phyloP scores from a whole-genome alignment of 2,888 invertebrate species.

The Nemapogon koenigi region DNA sequence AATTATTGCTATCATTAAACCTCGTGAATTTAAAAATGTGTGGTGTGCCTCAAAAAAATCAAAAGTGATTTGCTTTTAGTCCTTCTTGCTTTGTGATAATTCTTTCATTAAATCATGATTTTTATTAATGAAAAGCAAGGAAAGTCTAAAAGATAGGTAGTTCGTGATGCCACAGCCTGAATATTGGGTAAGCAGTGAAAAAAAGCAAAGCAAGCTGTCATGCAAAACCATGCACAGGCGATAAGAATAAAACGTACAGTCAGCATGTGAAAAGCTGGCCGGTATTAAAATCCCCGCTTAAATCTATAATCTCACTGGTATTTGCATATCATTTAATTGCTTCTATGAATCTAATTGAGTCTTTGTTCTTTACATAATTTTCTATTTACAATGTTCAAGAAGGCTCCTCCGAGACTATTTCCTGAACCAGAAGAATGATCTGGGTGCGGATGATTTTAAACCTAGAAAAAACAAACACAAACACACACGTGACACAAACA shows the following conservation, averaged over 20 bases:
- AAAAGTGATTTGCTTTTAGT: too few species aligned
- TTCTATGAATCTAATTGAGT: constrained; percentile 59
- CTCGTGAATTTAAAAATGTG: too few species aligned
- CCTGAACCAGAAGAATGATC: constrained; percentile 66
- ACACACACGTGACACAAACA: constrained; percentile 38
- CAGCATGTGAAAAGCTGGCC: constrained; percentile 49
- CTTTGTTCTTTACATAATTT: constrained; percentile 53
- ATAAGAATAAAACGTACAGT: constrained; percentile 50
- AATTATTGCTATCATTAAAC: too few species aligned
- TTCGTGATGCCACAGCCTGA: constrained; percentile 15
- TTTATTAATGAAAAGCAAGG: too few species aligned
- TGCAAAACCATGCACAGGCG: constrained; percentile 24
- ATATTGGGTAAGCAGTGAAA: constrained; percentile 20
- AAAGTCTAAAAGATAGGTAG: too few species aligned
- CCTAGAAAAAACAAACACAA: constrained; percentile 58
- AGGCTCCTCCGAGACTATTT: constrained; percentile 53
- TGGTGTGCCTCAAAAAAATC: too few species aligned
- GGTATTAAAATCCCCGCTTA: constrained; percentile 62
- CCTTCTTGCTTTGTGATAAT: too few species aligned
- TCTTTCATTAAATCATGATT: too few species aligned
- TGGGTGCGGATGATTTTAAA: constrained; percentile 63
- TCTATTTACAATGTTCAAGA: constrained; percentile 59
- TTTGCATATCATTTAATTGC: constrained; percentile 38
- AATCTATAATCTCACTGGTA: constrained; percentile 63
- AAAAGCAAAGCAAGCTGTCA: constrained; percentile 5